Percentiles rank a stretch among this genome's conserved stretches.
phyloP scores from a whole-genome alignment of 2,888 invertebrate genomes.

The Hydriomena furcata region DNA sequence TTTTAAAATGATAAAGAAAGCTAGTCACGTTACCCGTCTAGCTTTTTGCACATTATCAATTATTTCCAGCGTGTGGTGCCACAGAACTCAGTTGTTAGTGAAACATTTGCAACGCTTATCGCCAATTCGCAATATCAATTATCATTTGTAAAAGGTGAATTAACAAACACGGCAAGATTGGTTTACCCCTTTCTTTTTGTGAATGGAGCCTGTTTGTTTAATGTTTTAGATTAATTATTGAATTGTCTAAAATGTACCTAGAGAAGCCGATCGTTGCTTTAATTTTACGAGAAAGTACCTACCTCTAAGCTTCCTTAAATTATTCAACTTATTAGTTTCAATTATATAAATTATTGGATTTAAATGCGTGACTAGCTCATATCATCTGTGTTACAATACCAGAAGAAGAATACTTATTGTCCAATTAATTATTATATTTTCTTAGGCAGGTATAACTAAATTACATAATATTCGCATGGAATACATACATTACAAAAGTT shows the following conservation, averaged over 20 bases:
- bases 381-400: background rate
- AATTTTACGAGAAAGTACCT: too few relatives aligned
- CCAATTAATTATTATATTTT: background rate
- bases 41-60: conserved; percentile 55
- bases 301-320: background rate
- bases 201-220: conserved; percentile 8
- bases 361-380: conserved; percentile 8
- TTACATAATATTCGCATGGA: background rate
- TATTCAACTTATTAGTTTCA: conserved; percentile 1
- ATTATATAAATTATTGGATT: too few relatives aligned
- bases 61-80: conserved; percentile 54
- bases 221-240: too few relatives aligned
- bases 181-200: conserved; percentile 18
- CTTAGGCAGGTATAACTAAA: background rate
- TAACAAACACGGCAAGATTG: conserved; percentile 23
- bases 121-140: conserved; percentile 53
- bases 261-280: too few relatives aligned
- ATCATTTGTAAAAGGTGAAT: conserved; percentile 39
- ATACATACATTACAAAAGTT: background rate
- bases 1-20: conserved; percentile 44
- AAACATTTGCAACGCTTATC: conserved; percentile 51
- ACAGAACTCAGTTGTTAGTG: conserved; percentile 48
- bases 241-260: too few relatives aligned
- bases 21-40: conserved; percentile 40
- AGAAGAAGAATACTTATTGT: background rate